A percentile compares a stretch with the other conserved stretches of the same genome.
phyloP scores from a whole-genome alignment of 2,888 invertebrate species.

The Metellina segmentata region DNA sequence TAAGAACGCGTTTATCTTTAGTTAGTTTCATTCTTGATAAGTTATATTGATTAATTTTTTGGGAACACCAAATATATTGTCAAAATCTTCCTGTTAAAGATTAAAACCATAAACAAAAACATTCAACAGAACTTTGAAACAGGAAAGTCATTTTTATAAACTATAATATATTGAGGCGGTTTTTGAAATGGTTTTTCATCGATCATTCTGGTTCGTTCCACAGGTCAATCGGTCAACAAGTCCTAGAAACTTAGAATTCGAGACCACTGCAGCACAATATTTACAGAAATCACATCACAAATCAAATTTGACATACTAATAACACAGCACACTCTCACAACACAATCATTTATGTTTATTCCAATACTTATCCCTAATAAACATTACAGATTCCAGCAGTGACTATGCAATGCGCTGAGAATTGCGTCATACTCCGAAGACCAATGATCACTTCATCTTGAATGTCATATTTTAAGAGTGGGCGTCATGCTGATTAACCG shows the following conservation, averaged over 20 bases:
- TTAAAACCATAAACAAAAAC: not conserved
- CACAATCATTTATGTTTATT: not conserved
- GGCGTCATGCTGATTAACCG: slow-evolving; percentile 38
- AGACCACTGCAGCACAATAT: not conserved
- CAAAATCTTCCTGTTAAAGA: not conserved
- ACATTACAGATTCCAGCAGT: not conserved
- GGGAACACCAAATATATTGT: no score
- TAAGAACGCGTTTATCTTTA: no score
- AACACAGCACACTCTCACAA: not conserved
- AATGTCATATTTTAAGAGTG: not conserved
- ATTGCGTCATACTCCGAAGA: not conserved
- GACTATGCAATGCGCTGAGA: not conserved
- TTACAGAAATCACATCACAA: not conserved
- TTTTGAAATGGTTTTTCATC: not conserved
- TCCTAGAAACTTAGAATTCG: not conserved
- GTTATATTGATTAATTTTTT: no score
- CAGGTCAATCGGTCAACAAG: not conserved
- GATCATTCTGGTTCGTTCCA: not conserved
- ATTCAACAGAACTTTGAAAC: not conserved
- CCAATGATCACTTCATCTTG: slow-evolving; percentile 5
- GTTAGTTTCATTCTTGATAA: no score
- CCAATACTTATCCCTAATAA: not conserved
- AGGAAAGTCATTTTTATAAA: not conserved
- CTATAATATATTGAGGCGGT: no score
- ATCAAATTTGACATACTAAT: not conserved